A percentile compares a stretch with the other conserved stretches of the same genome.
Evolutionary conservation across 2,888 invertebrate species (phyloP).

Genomic region (Athalia rosae): DNA sequence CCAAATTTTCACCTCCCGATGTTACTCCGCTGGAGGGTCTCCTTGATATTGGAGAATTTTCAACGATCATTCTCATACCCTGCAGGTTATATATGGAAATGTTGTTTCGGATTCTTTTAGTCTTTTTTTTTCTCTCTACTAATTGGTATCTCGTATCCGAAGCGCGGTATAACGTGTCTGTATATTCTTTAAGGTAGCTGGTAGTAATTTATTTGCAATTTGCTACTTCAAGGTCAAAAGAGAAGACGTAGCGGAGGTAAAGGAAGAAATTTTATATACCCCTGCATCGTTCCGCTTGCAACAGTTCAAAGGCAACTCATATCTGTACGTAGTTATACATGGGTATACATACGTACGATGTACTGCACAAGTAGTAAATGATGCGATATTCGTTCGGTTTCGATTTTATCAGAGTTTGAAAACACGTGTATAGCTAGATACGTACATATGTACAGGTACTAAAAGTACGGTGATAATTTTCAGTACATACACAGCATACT

Average conservation of each 20-base stretch:
- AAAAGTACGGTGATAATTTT: background rate
- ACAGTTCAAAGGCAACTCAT: too few relatives aligned
- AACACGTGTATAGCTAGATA: background rate
- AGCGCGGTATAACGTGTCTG: background rate
- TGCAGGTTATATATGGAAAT: background rate
- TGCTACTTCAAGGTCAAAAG: background rate
- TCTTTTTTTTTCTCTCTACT: background rate
- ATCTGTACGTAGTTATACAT: too few relatives aligned
- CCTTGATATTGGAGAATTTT: slow-evolving; percentile 43
- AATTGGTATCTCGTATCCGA: slow-evolving; percentile 1
- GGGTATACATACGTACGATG: too few relatives aligned
- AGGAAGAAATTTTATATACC: background rate
- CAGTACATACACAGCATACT: background rate
- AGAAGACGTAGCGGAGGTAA: background rate
- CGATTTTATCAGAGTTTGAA: too few relatives aligned
- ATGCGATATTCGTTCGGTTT: too few relatives aligned
- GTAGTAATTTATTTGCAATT: background rate
- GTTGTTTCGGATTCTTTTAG: background rate
- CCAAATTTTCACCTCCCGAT: slow-evolving; percentile 3
- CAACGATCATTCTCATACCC: slow-evolving; percentile 46
- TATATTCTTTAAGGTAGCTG: background rate
- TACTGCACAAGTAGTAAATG: too few relatives aligned
- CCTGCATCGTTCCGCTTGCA: too few relatives aligned
- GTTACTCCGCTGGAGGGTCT: slow-evolving; percentile 39
- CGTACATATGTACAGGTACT: background rate